Base-by-base conservation (phyloP, 2,888 invertebrate genomes). In the Isotomurus palustris region DNA sequence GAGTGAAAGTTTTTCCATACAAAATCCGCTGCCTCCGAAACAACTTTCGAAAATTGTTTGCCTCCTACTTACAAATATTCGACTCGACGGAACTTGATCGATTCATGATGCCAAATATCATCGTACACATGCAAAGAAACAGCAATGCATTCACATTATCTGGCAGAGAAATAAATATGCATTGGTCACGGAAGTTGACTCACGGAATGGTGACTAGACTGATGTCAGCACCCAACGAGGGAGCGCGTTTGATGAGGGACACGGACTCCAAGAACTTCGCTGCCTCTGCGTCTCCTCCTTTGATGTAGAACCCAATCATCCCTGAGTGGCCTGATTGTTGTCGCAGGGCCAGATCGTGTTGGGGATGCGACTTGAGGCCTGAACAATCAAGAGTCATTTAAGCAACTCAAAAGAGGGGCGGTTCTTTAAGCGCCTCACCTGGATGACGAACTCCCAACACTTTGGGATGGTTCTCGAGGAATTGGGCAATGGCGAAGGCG, bases 301-400 rank as follows among this genome's bases (percentile, higher is more conserved):
- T 84, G 25, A 95, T 79, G 72, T 87, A 91, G 73, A 96, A 90
- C 22, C 90, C 86, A 71, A 97, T 80, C 78, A 96, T 91, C 6
- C 96, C 96, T 61, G 93, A 91, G 76, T 89, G 89, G 0, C 92
- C 92, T 51, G 82, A 82, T 66, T 84, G 84, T 78, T 96, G 94
- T 72, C 80, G 84, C 70, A 85, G 82, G 10, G 87, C 83, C 45
- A 94, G 73, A 65, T 85, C 80, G 73, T 92, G 82, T 70, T 94
- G 91, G 0, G 91, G 89, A 77, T 95, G 94, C 1, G 87, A 85
- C 8, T 85, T 82, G 25, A 94, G 78, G 62, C 86, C 88, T 84
- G 71, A 35, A 49, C 6, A 27, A 2, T 52, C 17, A 2, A 45
- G 5, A 14, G 14, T 24, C n/a, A n/a, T n/a, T n/a, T n/a, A n/a